These are phyloP conservation scores for Kuschelorhynchus macadamiae DNA, from an alignment of 2,888 invertebrate species.

Conservation along the genomic window DNA sequence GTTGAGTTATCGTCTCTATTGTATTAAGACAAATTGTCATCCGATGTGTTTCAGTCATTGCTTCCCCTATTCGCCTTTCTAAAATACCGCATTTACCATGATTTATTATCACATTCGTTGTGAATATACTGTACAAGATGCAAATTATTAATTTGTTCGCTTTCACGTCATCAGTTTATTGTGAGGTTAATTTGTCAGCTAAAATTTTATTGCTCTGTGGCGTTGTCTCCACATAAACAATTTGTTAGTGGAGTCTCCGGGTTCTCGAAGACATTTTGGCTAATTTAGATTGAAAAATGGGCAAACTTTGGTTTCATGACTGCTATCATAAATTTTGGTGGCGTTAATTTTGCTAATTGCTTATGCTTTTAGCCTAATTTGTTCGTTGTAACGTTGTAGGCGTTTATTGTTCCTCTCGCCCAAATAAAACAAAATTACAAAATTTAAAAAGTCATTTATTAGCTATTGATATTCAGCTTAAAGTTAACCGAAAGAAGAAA, in stretches of 20 bases:
- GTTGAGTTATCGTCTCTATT: constrained; percentile 1
- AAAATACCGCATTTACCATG: constrained; percentile 32
- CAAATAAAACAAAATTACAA: background rate
- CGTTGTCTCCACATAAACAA: constrained; percentile 38
- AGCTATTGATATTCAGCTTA: no score
- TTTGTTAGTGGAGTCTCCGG: constrained; percentile 37
- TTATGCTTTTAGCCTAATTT: constrained; percentile 47
- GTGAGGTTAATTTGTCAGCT: constrained; percentile 49
- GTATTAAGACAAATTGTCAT: constrained; percentile 37
- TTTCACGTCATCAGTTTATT: constrained; percentile 35
- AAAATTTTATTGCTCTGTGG: constrained; percentile 42
- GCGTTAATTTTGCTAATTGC: constrained; percentile 48
- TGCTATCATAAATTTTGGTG: constrained; percentile 45
- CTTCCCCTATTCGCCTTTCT: constrained; percentile 23
- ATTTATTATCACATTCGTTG: constrained; percentile 34
- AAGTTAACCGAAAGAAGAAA: no score
- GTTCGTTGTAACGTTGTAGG: constrained; percentile 26
- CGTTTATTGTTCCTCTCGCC: constrained; percentile 9
- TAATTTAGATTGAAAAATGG: constrained; percentile 50
- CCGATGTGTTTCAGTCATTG: constrained; percentile 28
- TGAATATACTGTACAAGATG: constrained; percentile 20
- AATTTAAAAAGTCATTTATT: no score
- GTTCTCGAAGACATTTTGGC: constrained; percentile 38
- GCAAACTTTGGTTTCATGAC: constrained; percentile 41
- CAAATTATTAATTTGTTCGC: constrained; percentile 41